Evolutionary conservation across 1,140 invertebrate species (phyloP), one percentile per base, ranked within the genome.

Genomic region (Philotrypesis tridentata): DNA sequence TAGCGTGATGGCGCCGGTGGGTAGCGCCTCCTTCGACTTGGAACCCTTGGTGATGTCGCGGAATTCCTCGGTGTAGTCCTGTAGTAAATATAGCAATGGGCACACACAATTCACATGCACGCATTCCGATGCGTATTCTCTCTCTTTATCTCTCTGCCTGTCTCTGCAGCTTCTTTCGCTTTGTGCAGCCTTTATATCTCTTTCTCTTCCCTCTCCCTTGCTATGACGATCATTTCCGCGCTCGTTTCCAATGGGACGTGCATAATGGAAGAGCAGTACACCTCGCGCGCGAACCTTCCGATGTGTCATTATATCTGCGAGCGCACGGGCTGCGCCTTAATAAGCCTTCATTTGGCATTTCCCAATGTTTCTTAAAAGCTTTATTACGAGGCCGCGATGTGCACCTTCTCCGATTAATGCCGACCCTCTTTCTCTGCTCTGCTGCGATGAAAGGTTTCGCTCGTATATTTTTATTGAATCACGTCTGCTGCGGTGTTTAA

Each of bases 21-120:
- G 96, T 87, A 97, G 93, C 85, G 96, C 95, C 92, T 97, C 96
- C 94, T 98, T 98, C 85, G 96, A 96, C 93, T 96, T 97, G 85
- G 93, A 93, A 89, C 96, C 96, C 93, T 98, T 98, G 88, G 96
- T 95, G 93, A 98, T 98, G 92, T 98, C 97, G 87, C 97, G 94
- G 93, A 98, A 98, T 92, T 98, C 97, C 94, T 98, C 97, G 85
- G 96, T 97, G 93, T 98, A 98, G 93, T 98, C 97, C 97, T 98
- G 94, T 88, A n/a, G 90, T 92, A 92, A 93, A 83, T 76, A 60
- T 89, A 93, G 89, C 88, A 91, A 90, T 85, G 90, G 89, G 87
- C 86, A 89, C 87, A 90, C 87, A 91, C 80, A 77, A 82, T 82
- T 91, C 88, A 92, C 89, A 91, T 91, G 89, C 90, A 91, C 85